phyloP scores from a whole-genome alignment of 2,113 vertebrate genomes.

The Rousettus leschenaultii region DNA sequence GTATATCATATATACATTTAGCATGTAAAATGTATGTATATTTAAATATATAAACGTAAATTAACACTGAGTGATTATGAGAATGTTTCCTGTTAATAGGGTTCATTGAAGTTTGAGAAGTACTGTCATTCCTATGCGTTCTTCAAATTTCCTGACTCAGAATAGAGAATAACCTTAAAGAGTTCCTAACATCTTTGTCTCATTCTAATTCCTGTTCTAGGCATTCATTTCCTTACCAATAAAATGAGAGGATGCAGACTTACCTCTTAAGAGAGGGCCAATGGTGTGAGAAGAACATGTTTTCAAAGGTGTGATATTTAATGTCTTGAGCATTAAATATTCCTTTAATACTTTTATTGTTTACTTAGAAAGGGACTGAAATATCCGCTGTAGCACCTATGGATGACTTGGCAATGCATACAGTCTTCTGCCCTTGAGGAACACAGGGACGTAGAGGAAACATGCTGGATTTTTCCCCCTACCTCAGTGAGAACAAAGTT shows the following conservation, averaged over 20 bases:
- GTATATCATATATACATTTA: background rate
- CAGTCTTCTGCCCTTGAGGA: background rate
- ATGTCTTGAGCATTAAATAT: background rate
- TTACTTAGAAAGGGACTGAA: constrained; percentile 17
- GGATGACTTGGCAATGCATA: fast-evolving
- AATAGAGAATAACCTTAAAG: background rate
- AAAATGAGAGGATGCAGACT: background rate
- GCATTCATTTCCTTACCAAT: background rate
- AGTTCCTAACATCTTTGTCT: background rate
- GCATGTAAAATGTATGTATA: background rate
- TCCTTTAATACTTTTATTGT: background rate
- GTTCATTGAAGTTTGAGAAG: background rate
- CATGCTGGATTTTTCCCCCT: background rate
- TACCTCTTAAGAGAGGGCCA: background rate
- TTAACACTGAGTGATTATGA: background rate
- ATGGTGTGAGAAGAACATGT: background rate
- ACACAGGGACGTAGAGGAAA: background rate
- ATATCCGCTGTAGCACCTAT: background rate
- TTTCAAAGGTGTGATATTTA: background rate
- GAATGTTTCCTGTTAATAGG: background rate
- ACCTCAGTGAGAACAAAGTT: background rate
- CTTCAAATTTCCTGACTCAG: background rate
- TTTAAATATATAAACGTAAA: background rate
- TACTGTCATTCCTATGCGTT: background rate
- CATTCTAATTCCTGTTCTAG: background rate